phyloP scores from a whole-genome alignment of 2,113 vertebrate genomes.

The Mohoua ochrocephala region DNA sequence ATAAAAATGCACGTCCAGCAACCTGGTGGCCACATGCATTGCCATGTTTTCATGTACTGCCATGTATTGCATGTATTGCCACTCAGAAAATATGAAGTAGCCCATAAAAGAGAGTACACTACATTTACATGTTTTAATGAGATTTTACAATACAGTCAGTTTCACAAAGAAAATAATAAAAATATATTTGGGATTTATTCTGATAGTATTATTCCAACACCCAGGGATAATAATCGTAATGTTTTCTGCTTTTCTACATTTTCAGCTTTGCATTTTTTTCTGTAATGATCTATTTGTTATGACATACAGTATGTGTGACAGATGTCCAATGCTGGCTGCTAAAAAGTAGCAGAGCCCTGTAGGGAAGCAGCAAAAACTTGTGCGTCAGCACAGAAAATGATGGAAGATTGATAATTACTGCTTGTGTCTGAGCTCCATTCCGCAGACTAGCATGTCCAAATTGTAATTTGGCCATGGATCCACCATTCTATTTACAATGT shows the following conservation, averaged over 20 bases:
- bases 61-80: not conserved
- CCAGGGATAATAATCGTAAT: not conserved
- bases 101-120: not conserved
- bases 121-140: slow-evolving; percentile 31
- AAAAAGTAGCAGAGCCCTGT: slow-evolving; percentile 54
- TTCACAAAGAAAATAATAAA: slow-evolving; percentile 45
- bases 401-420: slow-evolving; percentile 22
- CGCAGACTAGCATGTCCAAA: not conserved
- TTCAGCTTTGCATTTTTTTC: slow-evolving; percentile 32
- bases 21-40: not conserved
- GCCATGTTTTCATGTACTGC: not conserved
- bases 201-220: slow-evolving; percentile 39
- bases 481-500: not conserved
- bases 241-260: slow-evolving; percentile 34
- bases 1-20: not conserved
- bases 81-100: slow-evolving; percentile 2
- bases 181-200: slow-evolving; percentile 35
- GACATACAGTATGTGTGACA: slow-evolving; percentile 70
- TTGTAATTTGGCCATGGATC: not conserved
- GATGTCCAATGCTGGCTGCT: slow-evolving; percentile 68
- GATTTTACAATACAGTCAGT: slow-evolving; percentile 9
- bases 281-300: slow-evolving; percentile 67
- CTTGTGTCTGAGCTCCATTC: not conserved
- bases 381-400: slow-evolving; percentile 14
- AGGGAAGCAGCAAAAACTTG: slow-evolving; percentile 56